A percentile compares a stretch with the other conserved stretches of the same genome.
phyloP scores from a whole-genome alignment of 2,797 vertebrate genomes.

The Poecilia wingei region DNA sequence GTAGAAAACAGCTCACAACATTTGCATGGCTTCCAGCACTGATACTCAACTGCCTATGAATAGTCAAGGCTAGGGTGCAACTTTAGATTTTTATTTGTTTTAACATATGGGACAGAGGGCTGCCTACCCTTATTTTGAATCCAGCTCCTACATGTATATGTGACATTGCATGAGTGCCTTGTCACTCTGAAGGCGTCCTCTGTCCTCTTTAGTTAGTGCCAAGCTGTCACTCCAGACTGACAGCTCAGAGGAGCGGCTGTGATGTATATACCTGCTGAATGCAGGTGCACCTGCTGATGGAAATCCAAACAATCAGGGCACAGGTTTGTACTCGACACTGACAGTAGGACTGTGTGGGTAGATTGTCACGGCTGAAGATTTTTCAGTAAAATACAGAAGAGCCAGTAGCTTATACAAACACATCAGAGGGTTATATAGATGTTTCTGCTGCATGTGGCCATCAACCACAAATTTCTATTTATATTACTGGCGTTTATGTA shows the following conservation, averaged over 20 bases:
- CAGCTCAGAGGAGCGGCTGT: neutral
- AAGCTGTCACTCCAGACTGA: neutral
- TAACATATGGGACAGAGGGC: neutral
- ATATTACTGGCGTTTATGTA: neutral
- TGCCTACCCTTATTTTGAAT: neutral
- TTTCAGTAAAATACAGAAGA: neutral
- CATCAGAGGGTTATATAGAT: neutral
- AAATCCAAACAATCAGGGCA: slow-evolving; percentile 5
- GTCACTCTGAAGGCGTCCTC: neutral
- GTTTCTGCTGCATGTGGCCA: neutral
- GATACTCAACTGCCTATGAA: neutral
- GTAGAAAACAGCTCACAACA: neutral
- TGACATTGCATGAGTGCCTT: slow-evolving; percentile 1
- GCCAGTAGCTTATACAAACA: neutral
- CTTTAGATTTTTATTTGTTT: slow-evolving; percentile 1
- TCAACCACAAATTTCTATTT: neutral
- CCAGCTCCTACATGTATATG: neutral
- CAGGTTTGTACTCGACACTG: slow-evolving; percentile 2
- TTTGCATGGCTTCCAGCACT: neutral
- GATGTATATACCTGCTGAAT: neutral
- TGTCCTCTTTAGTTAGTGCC: neutral
- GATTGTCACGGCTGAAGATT: neutral
- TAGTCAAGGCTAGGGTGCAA: neutral
- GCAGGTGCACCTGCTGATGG: neutral
- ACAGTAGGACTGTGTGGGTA: neutral